These are phyloP conservation scores for Homalodisca vitripennis DNA, from an alignment of 1,140 invertebrate genomes.

Conservation along the genomic window DNA sequence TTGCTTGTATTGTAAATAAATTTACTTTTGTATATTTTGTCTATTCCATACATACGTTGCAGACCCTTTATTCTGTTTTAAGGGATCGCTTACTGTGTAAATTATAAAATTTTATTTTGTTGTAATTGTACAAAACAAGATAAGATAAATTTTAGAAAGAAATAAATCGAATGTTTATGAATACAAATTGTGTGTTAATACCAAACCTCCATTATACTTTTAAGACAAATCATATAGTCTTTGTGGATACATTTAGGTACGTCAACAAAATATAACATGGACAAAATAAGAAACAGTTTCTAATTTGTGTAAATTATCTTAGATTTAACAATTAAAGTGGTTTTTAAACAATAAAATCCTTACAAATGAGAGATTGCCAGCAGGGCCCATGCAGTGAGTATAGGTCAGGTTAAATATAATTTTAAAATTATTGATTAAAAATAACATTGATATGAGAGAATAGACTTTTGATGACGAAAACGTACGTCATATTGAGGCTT, in stretches of 20 bases:
- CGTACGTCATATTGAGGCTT: too few relatives aligned
- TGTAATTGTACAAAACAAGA: conserved; percentile 9
- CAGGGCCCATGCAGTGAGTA: too few relatives aligned
- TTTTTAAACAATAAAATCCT: not conserved
- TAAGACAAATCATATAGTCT: too few relatives aligned
- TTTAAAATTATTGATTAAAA: too few relatives aligned
- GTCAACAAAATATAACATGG: not conserved
- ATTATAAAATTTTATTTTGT: conserved; percentile 16
- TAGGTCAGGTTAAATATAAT: too few relatives aligned
- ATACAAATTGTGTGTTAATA: not conserved
- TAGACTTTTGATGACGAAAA: too few relatives aligned
- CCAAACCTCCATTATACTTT: too few relatives aligned
- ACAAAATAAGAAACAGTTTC: not conserved
- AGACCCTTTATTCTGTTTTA: not conserved
- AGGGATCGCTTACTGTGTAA: not conserved
- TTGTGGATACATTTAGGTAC: not conserved
- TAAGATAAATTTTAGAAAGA: not conserved
- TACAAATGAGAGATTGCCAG: too few relatives aligned
- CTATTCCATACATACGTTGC: not conserved
- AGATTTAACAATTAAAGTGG: not conserved
- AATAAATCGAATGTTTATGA: conserved; percentile 25
- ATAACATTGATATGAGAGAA: too few relatives aligned
- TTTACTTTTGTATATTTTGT: conserved; percentile 20
- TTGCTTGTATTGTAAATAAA: conserved; percentile 2
- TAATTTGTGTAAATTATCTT: not conserved